Evolutionary conservation across 2,888 invertebrate genomes (phyloP).

Genomic region (Drosophila kanekoi): DNA sequence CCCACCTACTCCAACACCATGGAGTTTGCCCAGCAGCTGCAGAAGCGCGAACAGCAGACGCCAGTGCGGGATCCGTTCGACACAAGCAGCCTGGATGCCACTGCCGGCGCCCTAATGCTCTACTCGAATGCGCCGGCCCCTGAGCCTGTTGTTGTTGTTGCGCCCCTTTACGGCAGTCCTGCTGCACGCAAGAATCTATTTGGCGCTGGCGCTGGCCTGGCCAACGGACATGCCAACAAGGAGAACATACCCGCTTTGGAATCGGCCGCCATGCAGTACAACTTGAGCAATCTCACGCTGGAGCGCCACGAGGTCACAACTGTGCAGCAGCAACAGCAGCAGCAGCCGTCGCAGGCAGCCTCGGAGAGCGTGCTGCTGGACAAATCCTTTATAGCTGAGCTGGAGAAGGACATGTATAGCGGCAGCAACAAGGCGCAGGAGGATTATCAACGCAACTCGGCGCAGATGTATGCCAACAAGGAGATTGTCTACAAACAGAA

Average conservation of each 20-base stretch:
- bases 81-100: conserved; percentile 84
- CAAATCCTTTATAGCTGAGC: conserved; percentile 87
- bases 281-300: conserved; percentile 78
- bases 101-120: conserved; percentile 44
- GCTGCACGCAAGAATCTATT: conserved; percentile 79
- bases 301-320: conserved; percentile 59
- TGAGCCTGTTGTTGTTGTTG: conserved; percentile 4
- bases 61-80: conserved; percentile 88
- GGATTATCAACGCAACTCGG: conserved; percentile 84
- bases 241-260: conserved; percentile 80
- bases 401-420: conserved; percentile 88
- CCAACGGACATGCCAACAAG: conserved; percentile 67
- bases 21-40: conserved; percentile 75
- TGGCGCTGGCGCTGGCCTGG: conserved; percentile 31
- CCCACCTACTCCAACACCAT: conserved; percentile 87
- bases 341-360: not conserved
- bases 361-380: conserved; percentile 86
- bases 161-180: conserved; percentile 59
- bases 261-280: conserved; percentile 75
- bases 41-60: conserved; percentile 44
- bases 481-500: conserved; percentile 82
- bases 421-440: conserved; percentile 77
- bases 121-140: conserved; percentile 72
- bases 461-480: conserved; percentile 83
- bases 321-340: conserved; percentile 14